phyloP scores from a whole-genome alignment of 2,113 vertebrate species.

The Scolopax mira region DNA sequence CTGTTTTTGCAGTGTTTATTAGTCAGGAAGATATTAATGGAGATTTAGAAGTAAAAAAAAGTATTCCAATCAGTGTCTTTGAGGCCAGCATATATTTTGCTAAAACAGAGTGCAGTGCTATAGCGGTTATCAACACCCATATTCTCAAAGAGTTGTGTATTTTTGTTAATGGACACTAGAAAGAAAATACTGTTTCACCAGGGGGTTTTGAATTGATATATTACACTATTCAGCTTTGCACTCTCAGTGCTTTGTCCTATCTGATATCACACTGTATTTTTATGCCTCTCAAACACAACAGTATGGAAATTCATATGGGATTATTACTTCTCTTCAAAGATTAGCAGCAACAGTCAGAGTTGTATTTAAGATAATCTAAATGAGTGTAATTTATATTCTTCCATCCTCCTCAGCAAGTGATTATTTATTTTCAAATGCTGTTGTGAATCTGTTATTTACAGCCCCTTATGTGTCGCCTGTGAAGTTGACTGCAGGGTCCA shows the following conservation, averaged over 20 bases:
- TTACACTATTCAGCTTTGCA: neutral
- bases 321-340: neutral
- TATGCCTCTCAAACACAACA: neutral
- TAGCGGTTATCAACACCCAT: neutral
- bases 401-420: neutral
- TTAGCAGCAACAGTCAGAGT: neutral
- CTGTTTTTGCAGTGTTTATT: neutral
- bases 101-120: neutral
- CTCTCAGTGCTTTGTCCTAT: neutral
- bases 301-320: neutral
- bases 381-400: neutral
- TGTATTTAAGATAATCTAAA: neutral
- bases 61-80: neutral
- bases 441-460: neutral
- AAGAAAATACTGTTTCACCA: neutral
- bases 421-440: neutral
- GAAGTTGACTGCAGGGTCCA: neutral
- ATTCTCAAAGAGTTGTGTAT: neutral
- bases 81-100: neutral
- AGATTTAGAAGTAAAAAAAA: neutral
- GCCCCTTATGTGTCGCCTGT: neutral
- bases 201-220: neutral
- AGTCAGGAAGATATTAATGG: neutral
- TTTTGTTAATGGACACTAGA: neutral
- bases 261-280: neutral